These are phyloP conservation scores for Andrena minutula DNA, from an alignment of 2,888 invertebrate species.

Conservation along the genomic window DNA sequence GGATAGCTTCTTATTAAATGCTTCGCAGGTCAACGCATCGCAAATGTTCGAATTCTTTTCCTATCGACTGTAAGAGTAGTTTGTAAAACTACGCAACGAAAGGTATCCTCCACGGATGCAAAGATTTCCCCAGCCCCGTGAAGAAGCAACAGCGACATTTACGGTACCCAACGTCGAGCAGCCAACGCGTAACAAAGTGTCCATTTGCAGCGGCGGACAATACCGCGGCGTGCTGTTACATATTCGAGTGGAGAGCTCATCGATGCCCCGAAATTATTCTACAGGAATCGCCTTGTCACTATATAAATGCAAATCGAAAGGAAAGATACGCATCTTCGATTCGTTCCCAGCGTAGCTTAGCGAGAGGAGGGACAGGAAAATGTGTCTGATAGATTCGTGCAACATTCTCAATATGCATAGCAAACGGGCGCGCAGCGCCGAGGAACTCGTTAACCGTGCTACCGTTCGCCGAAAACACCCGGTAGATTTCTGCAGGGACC, in stretches of 20 bases:
- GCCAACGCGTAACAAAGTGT: not conserved
- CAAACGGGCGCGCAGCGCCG: constrained; percentile 29
- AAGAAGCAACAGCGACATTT: not conserved
- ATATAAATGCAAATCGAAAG: constrained; percentile 50
- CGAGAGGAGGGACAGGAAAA: constrained; percentile 4
- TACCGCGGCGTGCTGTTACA: constrained; percentile 17
- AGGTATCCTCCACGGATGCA: too few relatives aligned
- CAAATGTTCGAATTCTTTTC: too few relatives aligned
- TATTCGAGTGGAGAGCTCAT: not conserved
- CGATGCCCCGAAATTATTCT: constrained; percentile 32
- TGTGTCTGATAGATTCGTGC: constrained; percentile 42
- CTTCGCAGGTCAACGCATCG: too few relatives aligned
- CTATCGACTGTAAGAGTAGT: too few relatives aligned
- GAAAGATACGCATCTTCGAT: constrained; percentile 50
- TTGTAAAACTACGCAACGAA: too few relatives aligned
- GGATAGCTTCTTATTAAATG: too few relatives aligned
- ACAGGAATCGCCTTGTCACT: constrained; percentile 22
- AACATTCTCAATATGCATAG: constrained; percentile 45
- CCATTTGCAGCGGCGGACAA: not conserved
- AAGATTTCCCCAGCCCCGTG: not conserved
- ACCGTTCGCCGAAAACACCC: constrained; percentile 77
- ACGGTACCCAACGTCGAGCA: too few relatives aligned
- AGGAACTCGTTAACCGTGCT: constrained; percentile 50
- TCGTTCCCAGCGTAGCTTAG: constrained; percentile 22
- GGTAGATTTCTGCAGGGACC: constrained; percentile 79